A percentile compares a stretch with the other conserved stretches of the same genome.
These are phyloP conservation scores for Ceratosolen fusciceps DNA, from an alignment of 1,140 invertebrate species.

Conservation along the genomic window DNA sequence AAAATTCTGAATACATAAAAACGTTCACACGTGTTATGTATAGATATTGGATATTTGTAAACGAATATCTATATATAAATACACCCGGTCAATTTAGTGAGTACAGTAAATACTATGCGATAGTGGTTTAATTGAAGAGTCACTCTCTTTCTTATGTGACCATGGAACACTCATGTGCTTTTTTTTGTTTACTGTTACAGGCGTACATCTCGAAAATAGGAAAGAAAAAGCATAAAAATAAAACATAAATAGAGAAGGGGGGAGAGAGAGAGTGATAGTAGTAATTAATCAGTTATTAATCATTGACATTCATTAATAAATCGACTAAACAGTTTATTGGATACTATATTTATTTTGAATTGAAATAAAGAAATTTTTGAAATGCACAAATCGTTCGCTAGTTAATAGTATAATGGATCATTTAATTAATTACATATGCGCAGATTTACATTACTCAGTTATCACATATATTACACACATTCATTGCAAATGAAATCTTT, in stretches of 20 bases:
- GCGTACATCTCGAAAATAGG: neutral
- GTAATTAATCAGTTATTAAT: too few species aligned
- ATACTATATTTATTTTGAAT: conserved; percentile 16
- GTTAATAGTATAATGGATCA: neutral
- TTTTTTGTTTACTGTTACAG: neutral
- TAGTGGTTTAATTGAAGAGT: conserved; percentile 33
- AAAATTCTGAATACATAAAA: neutral
- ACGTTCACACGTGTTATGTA: too few species aligned
- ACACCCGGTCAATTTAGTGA: neutral
- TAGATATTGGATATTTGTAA: too few species aligned
- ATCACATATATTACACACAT: too few species aligned
- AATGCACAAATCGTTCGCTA: neutral
- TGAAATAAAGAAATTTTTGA: neutral
- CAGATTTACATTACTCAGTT: neutral
- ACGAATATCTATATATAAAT: neutral
- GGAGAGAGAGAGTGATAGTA: neutral
- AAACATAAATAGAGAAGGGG: neutral
- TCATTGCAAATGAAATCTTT: neutral
- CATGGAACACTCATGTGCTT: neutral
- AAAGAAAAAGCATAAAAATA: conserved; percentile 23
- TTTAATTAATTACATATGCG: neutral
- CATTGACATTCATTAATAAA: too few species aligned
- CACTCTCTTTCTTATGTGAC: neutral
- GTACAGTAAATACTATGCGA: neutral
- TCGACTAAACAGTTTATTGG: too few species aligned